phyloP scores from a whole-genome alignment of 2,888 invertebrate species.

The Hanleya hanleyi region DNA sequence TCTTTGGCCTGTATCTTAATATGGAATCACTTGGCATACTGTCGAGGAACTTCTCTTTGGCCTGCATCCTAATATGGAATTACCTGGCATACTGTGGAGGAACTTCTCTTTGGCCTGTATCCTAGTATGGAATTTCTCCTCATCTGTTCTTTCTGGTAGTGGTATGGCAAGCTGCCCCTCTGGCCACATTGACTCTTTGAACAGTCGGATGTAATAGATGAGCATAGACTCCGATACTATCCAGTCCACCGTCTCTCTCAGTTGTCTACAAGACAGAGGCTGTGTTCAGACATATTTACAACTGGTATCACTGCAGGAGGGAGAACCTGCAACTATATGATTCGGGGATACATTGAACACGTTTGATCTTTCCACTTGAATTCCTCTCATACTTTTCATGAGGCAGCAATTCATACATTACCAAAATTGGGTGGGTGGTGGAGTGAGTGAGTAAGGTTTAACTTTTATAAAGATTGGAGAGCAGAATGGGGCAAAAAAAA shows the following conservation, averaged over 20 bases:
- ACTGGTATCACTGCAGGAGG: no score
- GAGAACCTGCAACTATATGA: no score
- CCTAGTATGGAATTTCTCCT: conserved; percentile 77
- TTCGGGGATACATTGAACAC: no score
- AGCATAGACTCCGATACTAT: conserved; percentile 92
- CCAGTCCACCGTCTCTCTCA: conserved; percentile 90
- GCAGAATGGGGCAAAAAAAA: no score
- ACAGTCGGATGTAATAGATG: conserved; percentile 87
- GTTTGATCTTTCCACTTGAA: no score
- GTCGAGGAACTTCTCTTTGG: conserved; percentile 70
- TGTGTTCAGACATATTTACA: no score
- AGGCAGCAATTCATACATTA: no score
- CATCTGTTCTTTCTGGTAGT: conserved; percentile 76
- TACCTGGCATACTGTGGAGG: conserved; percentile 72
- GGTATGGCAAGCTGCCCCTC: conserved; percentile 80
- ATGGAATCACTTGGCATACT: conserved; percentile 73
- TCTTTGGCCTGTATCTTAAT: no score
- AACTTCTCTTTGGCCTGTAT: conserved; percentile 71
- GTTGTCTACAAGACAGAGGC: conserved; percentile 80
- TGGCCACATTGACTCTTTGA: conserved; percentile 93
- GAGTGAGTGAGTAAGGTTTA: no score
- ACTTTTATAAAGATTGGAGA: no score
- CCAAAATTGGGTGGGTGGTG: no score
- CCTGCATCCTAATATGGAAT: conserved; percentile 49
- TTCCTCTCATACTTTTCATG: no score